A percentile compares a stretch with the other conserved stretches of the same genome.
These are phyloP conservation scores for Amblyopsis hoosieri DNA, from an alignment of 2,797 vertebrate species.

Conservation along the genomic window DNA sequence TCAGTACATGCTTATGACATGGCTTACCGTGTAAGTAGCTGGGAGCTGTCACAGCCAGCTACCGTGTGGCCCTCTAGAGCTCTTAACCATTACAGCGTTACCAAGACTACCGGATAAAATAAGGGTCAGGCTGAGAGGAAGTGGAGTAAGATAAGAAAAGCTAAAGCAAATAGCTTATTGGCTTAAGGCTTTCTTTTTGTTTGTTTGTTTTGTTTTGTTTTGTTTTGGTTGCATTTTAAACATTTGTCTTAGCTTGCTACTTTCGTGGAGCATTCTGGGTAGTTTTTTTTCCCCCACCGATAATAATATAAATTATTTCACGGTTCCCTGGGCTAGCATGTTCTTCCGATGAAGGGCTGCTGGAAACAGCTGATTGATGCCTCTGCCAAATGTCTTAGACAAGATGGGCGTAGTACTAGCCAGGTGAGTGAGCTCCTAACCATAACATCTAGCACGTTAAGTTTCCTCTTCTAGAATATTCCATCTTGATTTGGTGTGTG, in stretches of 20 bases:
- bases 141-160: conserved; percentile 25
- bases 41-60: conserved; percentile 68
- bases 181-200: background rate
- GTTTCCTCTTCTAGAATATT: conserved; percentile 1
- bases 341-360: conserved; percentile 51
- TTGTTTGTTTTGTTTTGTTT: conserved; percentile 3
- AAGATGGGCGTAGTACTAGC: conserved; percentile 68
- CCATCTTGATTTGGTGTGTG: background rate
- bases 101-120: conserved; percentile 68
- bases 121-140: conserved; percentile 31
- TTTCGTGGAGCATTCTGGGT: background rate
- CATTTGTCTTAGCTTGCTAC: background rate
- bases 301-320: background rate
- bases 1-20: too few relatives aligned
- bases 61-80: conserved; percentile 57
- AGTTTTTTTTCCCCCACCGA: background rate
- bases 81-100: conserved; percentile 56
- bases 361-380: conserved; percentile 50
- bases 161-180: conserved; percentile 26
- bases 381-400: conserved; percentile 57
- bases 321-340: conserved; percentile 18
- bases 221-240: conserved; percentile 19
- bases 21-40: background rate
- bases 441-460: background rate
- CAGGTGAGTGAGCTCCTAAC: conserved; percentile 49